A percentile compares a stretch with the other conserved stretches of the same genome.
Evolutionary conservation across 2,797 vertebrate genomes (phyloP).

Genomic region (Alauda arvensis): DNA sequence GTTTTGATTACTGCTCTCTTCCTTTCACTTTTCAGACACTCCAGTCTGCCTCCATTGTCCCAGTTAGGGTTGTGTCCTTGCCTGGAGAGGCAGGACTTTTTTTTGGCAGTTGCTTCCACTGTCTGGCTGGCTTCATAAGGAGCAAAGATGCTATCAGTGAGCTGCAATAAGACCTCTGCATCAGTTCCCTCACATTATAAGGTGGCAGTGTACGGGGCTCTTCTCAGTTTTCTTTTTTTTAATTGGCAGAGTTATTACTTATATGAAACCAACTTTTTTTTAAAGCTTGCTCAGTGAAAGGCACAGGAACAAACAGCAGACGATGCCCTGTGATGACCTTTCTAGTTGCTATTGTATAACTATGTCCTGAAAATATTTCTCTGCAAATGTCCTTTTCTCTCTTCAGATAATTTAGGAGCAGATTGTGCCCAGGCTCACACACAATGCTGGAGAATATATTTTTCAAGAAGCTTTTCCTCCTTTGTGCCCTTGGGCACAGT

Average conservation of each 20-base stretch:
- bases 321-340: not conserved
- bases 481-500: not conserved
- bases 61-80: slow-evolving; percentile 17
- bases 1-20: slow-evolving; percentile 44
- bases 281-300: slow-evolving; percentile 8
- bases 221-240: slow-evolving; percentile 30
- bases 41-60: not conserved
- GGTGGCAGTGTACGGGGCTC: not conserved
- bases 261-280: slow-evolving; percentile 4
- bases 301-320: slow-evolving; percentile 6
- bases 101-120: slow-evolving; percentile 28
- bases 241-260: slow-evolving; percentile 31
- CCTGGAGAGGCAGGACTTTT: not conserved
- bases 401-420: not conserved
- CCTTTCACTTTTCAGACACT: slow-evolving; percentile 34
- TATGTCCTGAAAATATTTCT: not conserved
- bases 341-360: slow-evolving; percentile 4
- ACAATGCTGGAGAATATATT: not conserved
- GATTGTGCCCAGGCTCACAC: not conserved
- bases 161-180: slow-evolving; percentile 23
- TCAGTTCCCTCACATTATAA: not conserved
- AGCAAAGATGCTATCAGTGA: slow-evolving; percentile 24
- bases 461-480: not conserved
- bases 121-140: not conserved
- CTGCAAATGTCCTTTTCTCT: slow-evolving; percentile 21